Conservation (phyloP, 2,113 vertebrate species). For the Synchiropus splendidus region DNA sequence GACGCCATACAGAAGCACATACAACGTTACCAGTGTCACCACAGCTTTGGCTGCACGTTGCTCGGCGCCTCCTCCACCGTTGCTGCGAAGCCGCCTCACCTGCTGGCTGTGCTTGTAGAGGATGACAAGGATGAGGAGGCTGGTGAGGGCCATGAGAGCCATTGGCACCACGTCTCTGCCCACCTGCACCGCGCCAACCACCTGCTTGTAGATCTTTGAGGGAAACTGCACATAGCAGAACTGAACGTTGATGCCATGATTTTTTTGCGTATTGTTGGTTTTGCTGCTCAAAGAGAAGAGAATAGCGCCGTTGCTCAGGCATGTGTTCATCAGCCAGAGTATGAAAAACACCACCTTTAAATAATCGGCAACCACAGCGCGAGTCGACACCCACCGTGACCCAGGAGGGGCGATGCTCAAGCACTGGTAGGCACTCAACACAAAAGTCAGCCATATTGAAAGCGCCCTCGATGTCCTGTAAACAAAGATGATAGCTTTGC, state of each 20-base stretch:
- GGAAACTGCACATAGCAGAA: slow-evolving; percentile 62
- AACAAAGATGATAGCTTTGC: slow-evolving; percentile 61
- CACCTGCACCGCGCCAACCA: slow-evolving; percentile 53
- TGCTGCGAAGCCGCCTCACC: slow-evolving; percentile 44
- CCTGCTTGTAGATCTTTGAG: slow-evolving; percentile 35
- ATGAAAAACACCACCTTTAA: slow-evolving; percentile 45
- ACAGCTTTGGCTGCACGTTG: slow-evolving; percentile 59
- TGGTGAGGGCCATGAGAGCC: slow-evolving; percentile 56
- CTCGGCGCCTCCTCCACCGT: slow-evolving; percentile 12
- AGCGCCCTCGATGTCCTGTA: slow-evolving; percentile 60
- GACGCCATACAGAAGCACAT: slow-evolving; percentile 59
- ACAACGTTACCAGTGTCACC: slow-evolving; percentile 56
- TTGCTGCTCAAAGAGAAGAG: slow-evolving; percentile 42
- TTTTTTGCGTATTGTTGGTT: slow-evolving; percentile 22
- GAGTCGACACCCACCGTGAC: slow-evolving; percentile 45
- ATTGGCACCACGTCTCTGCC: slow-evolving; percentile 65
- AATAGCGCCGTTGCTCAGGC: slow-evolving; percentile 36
- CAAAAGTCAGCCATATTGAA: slow-evolving; percentile 70
- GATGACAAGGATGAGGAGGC: slow-evolving; percentile 61
- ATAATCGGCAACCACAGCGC: slow-evolving; percentile 26
- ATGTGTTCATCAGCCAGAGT: slow-evolving; percentile 59
- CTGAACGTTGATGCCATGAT: slow-evolving; percentile 48
- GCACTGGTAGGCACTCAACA: slow-evolving; percentile 65
- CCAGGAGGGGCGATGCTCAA: slow-evolving; percentile 59
- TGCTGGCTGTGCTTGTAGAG: slow-evolving; percentile 60